Evolutionary conservation across 2,113 vertebrate species (phyloP), one percentile per base, ranked within the genome.

Genomic region (Silurus meridionalis): DNA sequence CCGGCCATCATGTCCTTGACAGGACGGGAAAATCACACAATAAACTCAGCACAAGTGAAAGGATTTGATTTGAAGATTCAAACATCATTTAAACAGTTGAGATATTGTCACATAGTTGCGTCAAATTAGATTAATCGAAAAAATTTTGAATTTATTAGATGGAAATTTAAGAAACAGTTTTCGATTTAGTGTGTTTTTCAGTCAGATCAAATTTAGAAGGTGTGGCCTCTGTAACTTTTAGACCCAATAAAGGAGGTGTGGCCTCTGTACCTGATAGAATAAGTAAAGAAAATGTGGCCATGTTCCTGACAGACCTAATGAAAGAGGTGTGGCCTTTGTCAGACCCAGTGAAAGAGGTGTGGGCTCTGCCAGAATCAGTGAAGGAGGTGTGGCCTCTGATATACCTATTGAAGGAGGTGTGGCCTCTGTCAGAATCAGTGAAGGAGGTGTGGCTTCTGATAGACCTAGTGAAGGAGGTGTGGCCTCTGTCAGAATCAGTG

Each of bases 1-100:
- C 88, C 69, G 81, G 93, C 83, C 92, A 88, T 87, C 71, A 67
- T 88, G 93, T 93, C 92, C 93, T 94, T 93, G 85, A 92, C 87
- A n/a, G 25, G 75, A 75, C 17, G 58, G 57, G 87, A 86, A 80
- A 91, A n/a, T 67, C 81, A 67, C 9, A 3, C 37, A 82, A 53
- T 19, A 66, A 60, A 80, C 55, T 46, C 25, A 4, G n/a, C 52
- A 60, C 25, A 28, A 55, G 25, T 79, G 25, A 37, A 37, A 37
- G 37, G 37, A 37, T 37, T 37, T 37, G 37, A 2, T 37, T 37
- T 37, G 4, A 79, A 58, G 25, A 60, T 21, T 80, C 78, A 23
- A 25, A 11, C 10, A 46, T 46, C 55, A 17, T 57, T 80, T 23
- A 78, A 28, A 25, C 11, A 4, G 55, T 5, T 28, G 37, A 19